phyloP scores from a whole-genome alignment of 2,888 invertebrate genomes.

The Clepsis dumicolana region DNA sequence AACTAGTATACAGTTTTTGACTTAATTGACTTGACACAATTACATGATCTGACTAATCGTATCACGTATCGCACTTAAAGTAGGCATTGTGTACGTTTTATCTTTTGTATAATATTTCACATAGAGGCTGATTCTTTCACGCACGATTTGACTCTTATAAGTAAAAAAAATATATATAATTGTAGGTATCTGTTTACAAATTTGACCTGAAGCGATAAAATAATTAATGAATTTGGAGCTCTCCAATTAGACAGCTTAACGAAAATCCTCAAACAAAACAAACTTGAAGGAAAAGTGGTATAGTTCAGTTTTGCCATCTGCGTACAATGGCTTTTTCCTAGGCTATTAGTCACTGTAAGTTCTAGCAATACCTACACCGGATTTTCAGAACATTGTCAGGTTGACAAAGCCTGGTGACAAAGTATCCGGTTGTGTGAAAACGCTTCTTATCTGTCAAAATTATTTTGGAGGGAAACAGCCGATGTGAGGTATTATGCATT shows the following conservation, averaged over 20 bases:
- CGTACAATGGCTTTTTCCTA: neutral
- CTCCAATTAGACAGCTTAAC: neutral
- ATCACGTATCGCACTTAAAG: slow-evolving; percentile 27
- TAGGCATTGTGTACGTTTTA: slow-evolving; percentile 32
- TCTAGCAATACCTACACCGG: neutral
- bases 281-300: too few relatives aligned
- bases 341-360: neutral
- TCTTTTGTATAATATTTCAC: slow-evolving; percentile 46
- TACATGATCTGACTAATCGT: slow-evolving; percentile 66
- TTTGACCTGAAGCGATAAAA: too few relatives aligned
- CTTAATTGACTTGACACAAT: slow-evolving; percentile 40
- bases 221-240: too few relatives aligned
- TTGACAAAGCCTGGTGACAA: neutral
- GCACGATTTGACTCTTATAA: neutral
- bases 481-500: slow-evolving; percentile 57
- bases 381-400: neutral
- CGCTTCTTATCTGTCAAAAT: slow-evolving; percentile 48
- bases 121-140: slow-evolving; percentile 36
- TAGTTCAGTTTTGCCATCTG: neutral
- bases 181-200: too few relatives aligned
- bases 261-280: neutral
- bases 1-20: too few relatives aligned
- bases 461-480: slow-evolving; percentile 72
- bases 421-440: neutral
- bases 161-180: neutral